Base-by-base conservation (phyloP, 2,888 invertebrate species). In the Orthosia gothica region DNA sequence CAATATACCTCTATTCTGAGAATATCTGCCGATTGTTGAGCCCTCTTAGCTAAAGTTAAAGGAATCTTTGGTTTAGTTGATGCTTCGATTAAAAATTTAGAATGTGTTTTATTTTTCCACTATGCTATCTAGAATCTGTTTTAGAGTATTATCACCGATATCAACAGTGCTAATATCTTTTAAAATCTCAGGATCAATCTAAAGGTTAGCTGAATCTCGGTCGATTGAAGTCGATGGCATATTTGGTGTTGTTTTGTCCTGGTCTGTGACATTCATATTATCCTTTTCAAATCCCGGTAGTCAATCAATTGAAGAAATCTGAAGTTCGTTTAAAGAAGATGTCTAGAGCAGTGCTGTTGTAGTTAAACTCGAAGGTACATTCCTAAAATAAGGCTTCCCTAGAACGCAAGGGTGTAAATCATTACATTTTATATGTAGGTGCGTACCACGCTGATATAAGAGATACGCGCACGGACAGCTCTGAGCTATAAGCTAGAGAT, bases 401-500 rank as follows among this genome's bases (percentile, higher is more conserved):
- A 49, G 65, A 62, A 65, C 50, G 55, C 13, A 13, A 63, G 26
- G 9, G 40, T 40, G 71, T 81, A 81, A 81, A 76, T 68, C 67
- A 68, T 81, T 66, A 59, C 52, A 76, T 64, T 76, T 76, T 81
- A 70, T 76, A 71, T 54, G 76, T 45, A 45, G 55, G 65, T 23
- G 18, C 45, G 61, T 23, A n/a, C 45, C 26, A 2, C 16, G 57
- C 57, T 81, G 76, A 79, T 81, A 67, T 70, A 70, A 70, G 67
- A 76, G 69, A 58, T 76, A 81, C 20, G 64, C 50, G 26, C 50
- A 47, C 18, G 52, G 18, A 64, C 16, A 67, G 49, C 49, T 55
- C 70, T 18, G 58, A 66, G 76, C 23, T 64, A 76, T 70, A 59
- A 79, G 70, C 67, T 59, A 55, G 47, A 76, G 71, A 80, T 81